phyloP scores from a whole-genome alignment of 2,113 vertebrate genomes.

The Petrocephalus zakoni region DNA sequence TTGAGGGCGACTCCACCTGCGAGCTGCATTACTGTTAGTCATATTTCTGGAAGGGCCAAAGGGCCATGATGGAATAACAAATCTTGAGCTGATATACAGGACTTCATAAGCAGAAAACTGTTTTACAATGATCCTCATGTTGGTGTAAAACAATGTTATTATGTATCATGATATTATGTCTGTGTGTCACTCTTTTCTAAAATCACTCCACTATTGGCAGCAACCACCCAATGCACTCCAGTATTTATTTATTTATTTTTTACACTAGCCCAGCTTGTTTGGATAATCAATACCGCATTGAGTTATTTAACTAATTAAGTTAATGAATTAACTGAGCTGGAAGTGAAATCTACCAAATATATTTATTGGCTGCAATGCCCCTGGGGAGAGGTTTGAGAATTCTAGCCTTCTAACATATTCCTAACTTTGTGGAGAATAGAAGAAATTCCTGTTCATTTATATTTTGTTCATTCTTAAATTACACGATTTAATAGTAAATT shows the following conservation, averaged over 20 bases:
- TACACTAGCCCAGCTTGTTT: background rate
- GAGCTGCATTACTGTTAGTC: background rate
- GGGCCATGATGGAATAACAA: background rate
- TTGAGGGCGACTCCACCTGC: background rate
- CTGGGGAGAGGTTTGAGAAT: background rate
- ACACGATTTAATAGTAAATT: background rate
- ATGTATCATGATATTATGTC: background rate
- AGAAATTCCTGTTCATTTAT: background rate
- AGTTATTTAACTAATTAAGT: background rate
- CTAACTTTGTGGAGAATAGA: background rate
- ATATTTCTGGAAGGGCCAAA: background rate
- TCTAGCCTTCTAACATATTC: background rate
- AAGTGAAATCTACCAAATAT: background rate
- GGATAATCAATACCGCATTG: background rate
- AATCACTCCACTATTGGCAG: background rate
- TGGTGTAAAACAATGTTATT: background rate
- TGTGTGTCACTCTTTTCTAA: background rate
- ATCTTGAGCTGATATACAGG: background rate
- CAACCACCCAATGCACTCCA: background rate
- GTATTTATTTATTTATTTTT: background rate
- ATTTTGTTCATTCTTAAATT: background rate
- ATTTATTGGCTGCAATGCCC: too few relatives aligned
- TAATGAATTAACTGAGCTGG: background rate
- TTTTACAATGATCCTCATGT: background rate
- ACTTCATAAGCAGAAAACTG: background rate